A percentile compares a stretch with the other conserved stretches of the same genome.
These are phyloP conservation scores for Margarornis squamiger DNA, from an alignment of 2,797 vertebrate species.

Conservation along the genomic window DNA sequence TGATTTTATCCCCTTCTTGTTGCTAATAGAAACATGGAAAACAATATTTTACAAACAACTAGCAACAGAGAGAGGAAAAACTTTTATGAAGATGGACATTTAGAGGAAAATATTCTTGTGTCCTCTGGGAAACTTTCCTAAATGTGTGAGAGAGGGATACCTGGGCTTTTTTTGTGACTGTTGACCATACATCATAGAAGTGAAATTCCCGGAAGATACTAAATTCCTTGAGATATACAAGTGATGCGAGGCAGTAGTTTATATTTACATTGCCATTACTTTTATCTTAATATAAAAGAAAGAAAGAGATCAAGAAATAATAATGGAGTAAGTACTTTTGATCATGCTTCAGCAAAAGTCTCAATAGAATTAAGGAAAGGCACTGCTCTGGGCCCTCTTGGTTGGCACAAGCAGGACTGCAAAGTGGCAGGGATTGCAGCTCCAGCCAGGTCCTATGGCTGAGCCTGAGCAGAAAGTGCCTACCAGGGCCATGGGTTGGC, in stretches of 20 bases:
- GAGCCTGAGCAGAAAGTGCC: neutral
- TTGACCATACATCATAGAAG: neutral
- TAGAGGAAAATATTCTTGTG: neutral
- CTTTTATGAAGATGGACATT: neutral
- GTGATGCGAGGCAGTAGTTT: neutral
- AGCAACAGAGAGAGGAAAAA: neutral
- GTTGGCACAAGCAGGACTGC: neutral
- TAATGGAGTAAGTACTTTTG: neutral
- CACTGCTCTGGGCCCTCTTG: neutral
- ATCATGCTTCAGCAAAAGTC: neutral
- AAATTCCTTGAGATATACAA: neutral
- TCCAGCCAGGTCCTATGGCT: rapidly evolving
- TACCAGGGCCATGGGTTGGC: rapidly evolving
- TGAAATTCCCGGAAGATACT: neutral
- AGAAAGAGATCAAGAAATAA: neutral
- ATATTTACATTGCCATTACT: neutral
- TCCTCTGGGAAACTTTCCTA: neutral
- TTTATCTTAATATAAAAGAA: neutral
- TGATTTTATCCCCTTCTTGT: neutral
- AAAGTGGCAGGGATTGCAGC: neutral
- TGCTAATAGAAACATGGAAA: neutral
- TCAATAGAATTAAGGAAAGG: neutral
- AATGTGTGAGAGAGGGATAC: neutral
- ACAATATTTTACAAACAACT: neutral
- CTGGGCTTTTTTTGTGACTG: neutral